A percentile compares a stretch with the other conserved stretches of the same genome.
These are phyloP conservation scores for Agrypnus murinus DNA, from an alignment of 2,888 invertebrate genomes.

Conservation along the genomic window DNA sequence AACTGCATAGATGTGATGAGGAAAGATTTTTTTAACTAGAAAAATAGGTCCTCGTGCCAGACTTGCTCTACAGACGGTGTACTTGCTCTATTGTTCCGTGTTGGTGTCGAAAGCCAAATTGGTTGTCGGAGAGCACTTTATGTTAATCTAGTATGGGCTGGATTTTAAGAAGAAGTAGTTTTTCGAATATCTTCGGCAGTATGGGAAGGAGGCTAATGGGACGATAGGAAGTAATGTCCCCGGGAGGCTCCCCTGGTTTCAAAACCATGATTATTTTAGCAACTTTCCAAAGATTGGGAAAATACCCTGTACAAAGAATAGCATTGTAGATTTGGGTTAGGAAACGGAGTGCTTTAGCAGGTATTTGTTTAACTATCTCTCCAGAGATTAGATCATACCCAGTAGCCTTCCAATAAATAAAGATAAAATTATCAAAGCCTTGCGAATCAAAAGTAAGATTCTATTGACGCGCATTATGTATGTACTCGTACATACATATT, in stretches of 20 bases:
- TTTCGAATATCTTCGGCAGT: conserved; percentile 55
- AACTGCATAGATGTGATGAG: too few species aligned
- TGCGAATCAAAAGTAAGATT: too few species aligned
- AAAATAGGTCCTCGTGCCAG: conserved; percentile 17
- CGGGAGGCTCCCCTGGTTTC: conserved; percentile 52
- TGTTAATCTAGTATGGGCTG: too few species aligned
- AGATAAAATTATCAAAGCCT: too few species aligned
- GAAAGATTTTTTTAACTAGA: conserved; percentile 12
- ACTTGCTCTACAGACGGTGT: conserved; percentile 2
- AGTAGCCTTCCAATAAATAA: too few species aligned
- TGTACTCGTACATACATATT: too few species aligned
- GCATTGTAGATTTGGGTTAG: conserved; percentile 48
- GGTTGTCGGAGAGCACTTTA: too few species aligned
- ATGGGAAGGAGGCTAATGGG: conserved; percentile 55
- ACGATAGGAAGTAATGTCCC: conserved; percentile 47
- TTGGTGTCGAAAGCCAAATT: conserved; percentile 20
- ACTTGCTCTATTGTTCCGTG: conserved; percentile 32
- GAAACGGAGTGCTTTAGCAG: conserved; percentile 32
- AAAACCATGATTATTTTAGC: conserved; percentile 56
- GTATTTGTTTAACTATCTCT: conserved; percentile 52
- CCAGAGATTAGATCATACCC: conserved; percentile 58
- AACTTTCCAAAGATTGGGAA: conserved; percentile 52
- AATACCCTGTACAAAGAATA: conserved; percentile 50
- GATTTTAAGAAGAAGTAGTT: conserved; percentile 49
- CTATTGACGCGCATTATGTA: too few species aligned